A percentile compares a stretch with the other conserved stretches of the same genome.
Evolutionary conservation across 2,888 invertebrate species (phyloP).

Genomic region (Thalpophila matura): DNA sequence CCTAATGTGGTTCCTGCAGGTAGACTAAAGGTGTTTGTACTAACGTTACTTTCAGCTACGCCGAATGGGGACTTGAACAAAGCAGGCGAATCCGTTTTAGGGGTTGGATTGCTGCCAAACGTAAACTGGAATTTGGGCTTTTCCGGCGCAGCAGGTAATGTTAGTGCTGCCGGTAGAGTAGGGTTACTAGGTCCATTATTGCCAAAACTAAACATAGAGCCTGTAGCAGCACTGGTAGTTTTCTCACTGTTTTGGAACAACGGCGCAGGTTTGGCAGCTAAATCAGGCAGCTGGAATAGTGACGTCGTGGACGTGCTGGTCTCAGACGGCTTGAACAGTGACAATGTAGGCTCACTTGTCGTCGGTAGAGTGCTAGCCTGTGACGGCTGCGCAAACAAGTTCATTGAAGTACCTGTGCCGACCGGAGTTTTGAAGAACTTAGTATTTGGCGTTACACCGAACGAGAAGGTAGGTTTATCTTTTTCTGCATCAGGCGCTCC

Average conservation of each 20-base stretch:
- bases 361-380: constrained; percentile 26
- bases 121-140: constrained; percentile 78
- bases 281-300: constrained; percentile 65
- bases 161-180: constrained; percentile 37
- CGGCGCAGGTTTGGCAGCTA: constrained; percentile 45
- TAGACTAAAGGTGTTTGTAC: constrained; percentile 50
- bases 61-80: constrained; percentile 56
- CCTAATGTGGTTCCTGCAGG: constrained; percentile 44
- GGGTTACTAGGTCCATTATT: constrained; percentile 52
- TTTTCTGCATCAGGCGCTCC: constrained; percentile 32
- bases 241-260: constrained; percentile 60
- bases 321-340: constrained; percentile 67
- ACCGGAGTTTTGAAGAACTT: constrained; percentile 65
- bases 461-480: constrained; percentile 60
- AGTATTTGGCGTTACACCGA: constrained; percentile 53
- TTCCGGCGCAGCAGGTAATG: constrained; percentile 60
- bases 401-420: constrained; percentile 48
- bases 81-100: constrained; percentile 61
- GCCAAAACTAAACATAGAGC: constrained; percentile 78
- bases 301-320: constrained; percentile 49
- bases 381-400: constrained; percentile 50
- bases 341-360: constrained; percentile 53
- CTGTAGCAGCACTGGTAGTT: constrained; percentile 44
- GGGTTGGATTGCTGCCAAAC: constrained; percentile 68
- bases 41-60: constrained; percentile 41